phyloP scores from a whole-genome alignment of 1,140 invertebrate species.

The Drosophila carrolli region DNA sequence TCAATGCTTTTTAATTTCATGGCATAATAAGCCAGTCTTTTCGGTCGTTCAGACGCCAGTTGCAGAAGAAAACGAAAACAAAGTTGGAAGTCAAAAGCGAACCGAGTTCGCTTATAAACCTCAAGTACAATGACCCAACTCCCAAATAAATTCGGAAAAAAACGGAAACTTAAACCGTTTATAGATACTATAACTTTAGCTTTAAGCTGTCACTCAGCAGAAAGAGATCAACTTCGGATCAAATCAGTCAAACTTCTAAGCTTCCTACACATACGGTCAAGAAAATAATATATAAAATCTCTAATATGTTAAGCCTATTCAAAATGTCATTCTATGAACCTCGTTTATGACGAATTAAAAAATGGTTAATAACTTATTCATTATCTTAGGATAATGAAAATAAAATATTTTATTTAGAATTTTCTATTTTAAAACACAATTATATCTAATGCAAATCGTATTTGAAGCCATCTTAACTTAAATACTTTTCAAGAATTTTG shows the following conservation, averaged over 20 bases:
- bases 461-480: no score
- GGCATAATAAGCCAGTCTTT: slow-evolving; percentile 63
- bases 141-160: background rate
- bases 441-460: no score
- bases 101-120: slow-evolving; percentile 22
- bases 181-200: slow-evolving; percentile 34
- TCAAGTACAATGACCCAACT: slow-evolving; percentile 72
- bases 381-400: no score
- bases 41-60: slow-evolving; percentile 4
- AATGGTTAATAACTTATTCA: no score
- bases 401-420: no score
- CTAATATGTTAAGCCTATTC: no score
- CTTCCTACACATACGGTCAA: background rate
- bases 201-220: slow-evolving; percentile 53
- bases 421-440: no score
- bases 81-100: slow-evolving; percentile 29
- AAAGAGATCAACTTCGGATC: slow-evolving; percentile 38
- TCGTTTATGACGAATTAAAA: no score
- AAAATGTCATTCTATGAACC: no score
- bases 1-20: slow-evolving; percentile 78
- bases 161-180: slow-evolving; percentile 54
- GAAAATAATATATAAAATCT: background rate
- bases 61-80: slow-evolving; percentile 56
- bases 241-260: slow-evolving; percentile 18
- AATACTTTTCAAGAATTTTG: no score